Percentiles rank a stretch among this genome's conserved stretches.
Evolutionary conservation across 2,797 vertebrate species (phyloP).

Genomic region (Enteromius fasciolatus): DNA sequence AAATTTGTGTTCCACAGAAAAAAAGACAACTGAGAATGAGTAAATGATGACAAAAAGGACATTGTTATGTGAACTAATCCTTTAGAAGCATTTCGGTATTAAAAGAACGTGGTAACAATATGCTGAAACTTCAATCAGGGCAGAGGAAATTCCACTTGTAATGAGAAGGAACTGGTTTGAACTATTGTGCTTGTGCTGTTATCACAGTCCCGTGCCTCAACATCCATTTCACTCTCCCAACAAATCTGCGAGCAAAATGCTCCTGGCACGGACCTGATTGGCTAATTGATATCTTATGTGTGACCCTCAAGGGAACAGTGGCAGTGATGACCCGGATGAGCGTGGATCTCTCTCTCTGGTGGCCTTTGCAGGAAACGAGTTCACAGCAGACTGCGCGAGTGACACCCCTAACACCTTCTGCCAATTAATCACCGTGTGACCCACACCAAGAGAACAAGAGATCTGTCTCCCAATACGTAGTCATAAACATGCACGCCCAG

Average conservation of each 20-base stretch:
- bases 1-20: not conserved
- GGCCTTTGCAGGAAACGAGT: conserved; percentile 40
- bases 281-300: conserved; percentile 70
- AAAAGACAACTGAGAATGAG: not conserved
- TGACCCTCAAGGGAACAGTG: conserved; percentile 50
- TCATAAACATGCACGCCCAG: conserved; percentile 29
- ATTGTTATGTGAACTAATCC: conserved; percentile 30
- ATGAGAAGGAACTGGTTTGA: conserved; percentile 67
- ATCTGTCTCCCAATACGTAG: conserved; percentile 19
- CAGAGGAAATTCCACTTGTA: conserved; percentile 79
- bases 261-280: conserved; percentile 56
- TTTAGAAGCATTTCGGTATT: conserved; percentile 67
- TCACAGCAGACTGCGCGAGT: not conserved
- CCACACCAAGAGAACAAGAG: conserved; percentile 43
- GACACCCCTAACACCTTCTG: conserved; percentile 20
- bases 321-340: conserved; percentile 56
- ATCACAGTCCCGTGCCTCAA: conserved; percentile 62
- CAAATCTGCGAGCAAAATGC: conserved; percentile 70
- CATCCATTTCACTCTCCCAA: conserved; percentile 53
- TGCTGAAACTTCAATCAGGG: conserved; percentile 79
- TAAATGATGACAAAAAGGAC: not conserved
- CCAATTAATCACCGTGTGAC: conserved; percentile 33
- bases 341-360: conserved; percentile 7
- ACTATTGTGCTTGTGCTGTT: conserved; percentile 52
- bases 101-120: conserved; percentile 77